A percentile compares a stretch with the other conserved stretches of the same genome.
Evolutionary conservation across 2,797 vertebrate genomes (phyloP).

Genomic region (Microtus obscurus): DNA sequence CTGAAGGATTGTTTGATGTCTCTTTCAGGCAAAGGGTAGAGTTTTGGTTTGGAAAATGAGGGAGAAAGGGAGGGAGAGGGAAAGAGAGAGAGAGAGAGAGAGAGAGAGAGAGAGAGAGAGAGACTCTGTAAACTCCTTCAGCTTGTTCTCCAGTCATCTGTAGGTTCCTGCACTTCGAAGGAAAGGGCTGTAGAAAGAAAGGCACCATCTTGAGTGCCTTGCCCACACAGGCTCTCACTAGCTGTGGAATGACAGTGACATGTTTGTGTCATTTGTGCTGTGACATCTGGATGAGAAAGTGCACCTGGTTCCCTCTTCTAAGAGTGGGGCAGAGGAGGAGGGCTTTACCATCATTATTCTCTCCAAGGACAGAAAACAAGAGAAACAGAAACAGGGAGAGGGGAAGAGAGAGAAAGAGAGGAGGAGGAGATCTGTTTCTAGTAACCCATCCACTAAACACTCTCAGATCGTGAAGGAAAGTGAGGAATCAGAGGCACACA

Average conservation of each 20-base stretch:
- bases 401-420: neutral
- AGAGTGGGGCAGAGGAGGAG: neutral
- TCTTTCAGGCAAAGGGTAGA: neutral
- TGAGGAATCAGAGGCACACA: neutral
- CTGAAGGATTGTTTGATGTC: neutral
- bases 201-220: neutral
- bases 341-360: neutral
- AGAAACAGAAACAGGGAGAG: neutral
- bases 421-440: neutral
- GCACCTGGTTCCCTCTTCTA: slow-evolving; percentile 63
- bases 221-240: slow-evolving; percentile 9
- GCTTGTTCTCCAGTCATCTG: neutral
- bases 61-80: too few species aligned
- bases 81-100: neutral
- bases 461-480: neutral
- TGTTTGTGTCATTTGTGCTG: neutral
- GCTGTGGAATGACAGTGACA: neutral
- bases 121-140: neutral
- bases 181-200: neutral
- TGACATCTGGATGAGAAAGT: slow-evolving; percentile 60
- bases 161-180: neutral
- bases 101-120: neutral
- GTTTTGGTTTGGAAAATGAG: neutral
- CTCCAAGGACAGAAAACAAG: neutral
- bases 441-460: neutral